A percentile compares a stretch with the other conserved stretches of the same genome.
These are phyloP conservation scores for Yponomeuta cagnagella DNA, from an alignment of 2,888 invertebrate species.

Conservation along the genomic window DNA sequence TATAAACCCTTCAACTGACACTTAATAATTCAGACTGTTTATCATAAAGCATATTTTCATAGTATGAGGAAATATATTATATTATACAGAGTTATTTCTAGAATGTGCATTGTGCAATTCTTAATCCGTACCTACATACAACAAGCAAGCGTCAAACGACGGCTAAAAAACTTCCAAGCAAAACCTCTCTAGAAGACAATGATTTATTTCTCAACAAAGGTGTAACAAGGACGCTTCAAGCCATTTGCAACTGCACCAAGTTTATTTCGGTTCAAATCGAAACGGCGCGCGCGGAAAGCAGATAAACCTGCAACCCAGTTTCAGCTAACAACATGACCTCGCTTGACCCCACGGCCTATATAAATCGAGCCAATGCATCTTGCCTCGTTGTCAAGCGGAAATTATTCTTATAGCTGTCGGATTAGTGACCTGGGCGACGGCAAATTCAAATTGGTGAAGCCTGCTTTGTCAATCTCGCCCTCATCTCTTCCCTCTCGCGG, in stretches of 20 bases:
- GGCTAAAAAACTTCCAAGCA: too few relatives aligned
- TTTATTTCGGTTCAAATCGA: not conserved
- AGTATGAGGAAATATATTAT: too few relatives aligned
- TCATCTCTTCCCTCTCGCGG: not conserved
- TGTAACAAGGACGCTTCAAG: not conserved
- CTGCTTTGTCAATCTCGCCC: not conserved
- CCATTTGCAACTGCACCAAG: not conserved
- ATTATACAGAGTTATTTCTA: too few relatives aligned
- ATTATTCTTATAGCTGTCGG: not conserved
- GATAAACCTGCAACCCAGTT: constrained; percentile 1
- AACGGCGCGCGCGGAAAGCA: not conserved
- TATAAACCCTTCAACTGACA: too few relatives aligned
- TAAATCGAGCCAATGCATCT: not conserved
- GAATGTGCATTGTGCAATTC: too few relatives aligned
- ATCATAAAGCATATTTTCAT: too few relatives aligned
- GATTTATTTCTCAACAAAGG: too few relatives aligned
- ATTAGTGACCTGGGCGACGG: not conserved
- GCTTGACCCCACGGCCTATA: not conserved
- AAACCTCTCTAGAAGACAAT: too few relatives aligned
- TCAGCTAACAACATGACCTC: not conserved
- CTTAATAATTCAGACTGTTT: too few relatives aligned
- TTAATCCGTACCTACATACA: too few relatives aligned
- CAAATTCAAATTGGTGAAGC: not conserved
- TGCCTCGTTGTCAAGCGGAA: not conserved
- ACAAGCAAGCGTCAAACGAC: too few relatives aligned